phyloP scores from a whole-genome alignment of 2,888 invertebrate genomes.

The Drosophila ochracea region DNA sequence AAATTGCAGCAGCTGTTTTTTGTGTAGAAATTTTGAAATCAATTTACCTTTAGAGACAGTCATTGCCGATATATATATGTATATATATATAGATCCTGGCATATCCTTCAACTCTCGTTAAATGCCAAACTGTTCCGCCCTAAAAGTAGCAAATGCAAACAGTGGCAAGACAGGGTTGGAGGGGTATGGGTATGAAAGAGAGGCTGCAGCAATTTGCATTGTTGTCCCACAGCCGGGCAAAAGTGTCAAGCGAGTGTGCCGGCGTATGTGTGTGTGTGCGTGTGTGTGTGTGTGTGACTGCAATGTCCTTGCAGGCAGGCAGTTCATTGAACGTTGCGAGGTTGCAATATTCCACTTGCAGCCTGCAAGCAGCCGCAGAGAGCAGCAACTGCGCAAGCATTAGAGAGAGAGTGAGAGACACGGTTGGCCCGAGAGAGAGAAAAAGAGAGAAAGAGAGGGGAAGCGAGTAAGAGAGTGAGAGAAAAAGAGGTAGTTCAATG shows the following conservation, averaged over 20 bases:
- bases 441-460: not conserved
- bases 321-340: slow-evolving; percentile 67
- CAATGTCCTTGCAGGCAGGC: slow-evolving; percentile 70
- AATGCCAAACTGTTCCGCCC: slow-evolving; percentile 68
- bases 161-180: not conserved
- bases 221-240: slow-evolving; percentile 54
- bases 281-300: slow-evolving; percentile 40
- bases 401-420: slow-evolving; percentile 1
- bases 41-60: not conserved
- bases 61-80: not conserved
- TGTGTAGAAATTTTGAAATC: slow-evolving; percentile 13
- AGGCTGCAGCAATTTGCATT: slow-evolving; percentile 40
- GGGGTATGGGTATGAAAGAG: not conserved
- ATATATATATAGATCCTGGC: slow-evolving; percentile 13
- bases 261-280: not conserved
- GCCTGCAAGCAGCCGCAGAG: slow-evolving; percentile 50
- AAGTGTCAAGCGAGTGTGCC: slow-evolving; percentile 32
- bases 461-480: slow-evolving; percentile 8
- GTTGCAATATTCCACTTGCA: slow-evolving; percentile 61
- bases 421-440: not conserved
- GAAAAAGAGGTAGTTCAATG: slow-evolving; percentile 58
- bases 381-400: slow-evolving; percentile 28
- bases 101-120: slow-evolving; percentile 71
- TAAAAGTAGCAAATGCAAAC: slow-evolving; percentile 34
- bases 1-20: not conserved